Base-by-base conservation (phyloP, 2,797 vertebrate genomes). In the Fringilla coelebs region DNA sequence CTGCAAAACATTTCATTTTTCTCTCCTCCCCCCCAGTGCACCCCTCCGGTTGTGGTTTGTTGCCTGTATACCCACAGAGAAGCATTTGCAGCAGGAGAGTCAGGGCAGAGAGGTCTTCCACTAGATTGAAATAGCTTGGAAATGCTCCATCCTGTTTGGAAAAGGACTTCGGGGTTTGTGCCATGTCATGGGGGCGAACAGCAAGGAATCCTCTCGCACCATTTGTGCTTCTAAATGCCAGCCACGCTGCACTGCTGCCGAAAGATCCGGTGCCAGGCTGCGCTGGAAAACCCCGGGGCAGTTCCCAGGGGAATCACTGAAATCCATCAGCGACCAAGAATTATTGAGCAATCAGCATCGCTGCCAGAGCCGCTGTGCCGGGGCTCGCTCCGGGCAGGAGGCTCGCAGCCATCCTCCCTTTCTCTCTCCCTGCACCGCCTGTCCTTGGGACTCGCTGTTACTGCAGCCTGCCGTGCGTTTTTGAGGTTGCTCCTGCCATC, bases 151-250 rank as follows among this genome's bases (percentile, higher is more conserved):
- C 63, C 34, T 22, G 19, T 43, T 76, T 79, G 78, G 82, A 91
- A 71, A 77, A 62, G 55, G 61, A 65, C 79, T 26, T 79, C 5
- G 2, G 40, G 25, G 20, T 26, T 26, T 32, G 74, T 79, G 76
- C 60, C 68, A 34, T 41, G 41, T 52, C 73, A 5, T 3, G 3
- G 52, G 36, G 52, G 13, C 34, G 71, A 74, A 41, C 89, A 77
- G 76, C 72, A 41, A 85, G 92, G 78, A 77, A 74, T 49, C 43
- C 41, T 66, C 36, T 83, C 3, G 4, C 29, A 34, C 48, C 40
- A 36, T 73, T 85, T 93, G 49, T n/a, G 63, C 26, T 52, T 45
- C 61, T 31, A 40, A 74, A 57, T 63, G 73, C 93, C 72, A 82
- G 55, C 91, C 58, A 17, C 2, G 8, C 71, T 32, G 29, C 11